These are phyloP conservation scores for Myotis pilosus DNA, from an alignment of 2,797 vertebrate species.

Conservation along the genomic window DNA sequence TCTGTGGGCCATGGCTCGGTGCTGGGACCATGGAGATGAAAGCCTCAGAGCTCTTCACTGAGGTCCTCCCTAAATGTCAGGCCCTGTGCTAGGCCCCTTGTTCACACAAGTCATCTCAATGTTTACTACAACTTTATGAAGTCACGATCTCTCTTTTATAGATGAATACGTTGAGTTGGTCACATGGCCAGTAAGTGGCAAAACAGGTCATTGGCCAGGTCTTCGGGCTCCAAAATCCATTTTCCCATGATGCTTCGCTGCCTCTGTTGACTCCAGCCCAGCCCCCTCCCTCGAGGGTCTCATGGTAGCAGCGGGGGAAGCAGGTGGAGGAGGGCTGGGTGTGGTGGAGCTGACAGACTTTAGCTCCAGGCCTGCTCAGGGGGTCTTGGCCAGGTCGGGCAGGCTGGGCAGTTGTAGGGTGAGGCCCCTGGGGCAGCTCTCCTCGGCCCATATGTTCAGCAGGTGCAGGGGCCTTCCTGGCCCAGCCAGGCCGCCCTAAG, in stretches of 20 bases:
- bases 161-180: not conserved
- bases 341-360: not conserved
- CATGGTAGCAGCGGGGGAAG: not conserved
- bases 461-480: not conserved
- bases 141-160: not conserved
- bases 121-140: not conserved
- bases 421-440: not conserved
- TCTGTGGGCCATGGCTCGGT: not conserved
- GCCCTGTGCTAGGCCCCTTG: not conserved
- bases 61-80: fast-evolving
- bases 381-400: not conserved
- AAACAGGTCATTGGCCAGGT: not conserved
- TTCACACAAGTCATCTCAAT: not conserved
- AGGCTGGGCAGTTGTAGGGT: not conserved
- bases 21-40: not conserved
- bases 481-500: not conserved
- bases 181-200: not conserved
- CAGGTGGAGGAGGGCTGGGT: not conserved
- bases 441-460: not conserved
- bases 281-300: not conserved
- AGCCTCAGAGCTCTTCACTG: not conserved
- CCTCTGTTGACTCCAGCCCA: not conserved
- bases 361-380: not conserved
- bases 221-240: not conserved
- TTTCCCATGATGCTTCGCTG: not conserved